Evolutionary conservation across 2,888 invertebrate genomes (phyloP).

Genomic region (Eulithis testata): DNA sequence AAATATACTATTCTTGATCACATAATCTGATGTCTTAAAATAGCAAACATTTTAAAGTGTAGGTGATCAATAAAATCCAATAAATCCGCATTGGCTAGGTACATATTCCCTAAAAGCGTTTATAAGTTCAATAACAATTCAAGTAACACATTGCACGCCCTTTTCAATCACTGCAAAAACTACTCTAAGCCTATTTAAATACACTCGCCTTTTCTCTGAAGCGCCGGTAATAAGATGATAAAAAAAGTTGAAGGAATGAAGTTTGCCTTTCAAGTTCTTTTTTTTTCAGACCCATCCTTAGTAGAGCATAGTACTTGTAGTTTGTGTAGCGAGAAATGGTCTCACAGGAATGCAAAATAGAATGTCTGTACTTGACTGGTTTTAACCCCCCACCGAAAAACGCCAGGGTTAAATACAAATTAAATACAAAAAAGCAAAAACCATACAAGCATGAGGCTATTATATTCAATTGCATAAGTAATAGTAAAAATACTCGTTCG

Average conservation of each 20-base stretch:
- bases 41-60: neutral
- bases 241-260: slow-evolving; percentile 62
- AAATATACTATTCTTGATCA: no score
- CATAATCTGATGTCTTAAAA: no score
- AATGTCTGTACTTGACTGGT: neutral
- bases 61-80: neutral
- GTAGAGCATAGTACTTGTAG: slow-evolving; percentile 49
- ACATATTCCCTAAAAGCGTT: slow-evolving; percentile 22
- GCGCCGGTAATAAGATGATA: slow-evolving; percentile 29
- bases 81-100: slow-evolving; percentile 1
- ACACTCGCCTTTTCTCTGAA: slow-evolving; percentile 38
- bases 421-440: no score
- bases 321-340: slow-evolving; percentile 48
- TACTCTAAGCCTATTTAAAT: slow-evolving; percentile 30
- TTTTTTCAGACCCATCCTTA: slow-evolving; percentile 55
- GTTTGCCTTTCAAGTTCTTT: slow-evolving; percentile 60
- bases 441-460: no score
- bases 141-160: slow-evolving; percentile 26
- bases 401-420: no score
- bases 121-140: slow-evolving; percentile 19
- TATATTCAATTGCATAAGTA: no score
- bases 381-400: no score
- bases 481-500: no score
- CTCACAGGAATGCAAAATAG: slow-evolving; percentile 17
- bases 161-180: slow-evolving; percentile 31